Base-by-base conservation (phyloP, 2,113 vertebrate genomes). In the Nanger granti region DNA sequence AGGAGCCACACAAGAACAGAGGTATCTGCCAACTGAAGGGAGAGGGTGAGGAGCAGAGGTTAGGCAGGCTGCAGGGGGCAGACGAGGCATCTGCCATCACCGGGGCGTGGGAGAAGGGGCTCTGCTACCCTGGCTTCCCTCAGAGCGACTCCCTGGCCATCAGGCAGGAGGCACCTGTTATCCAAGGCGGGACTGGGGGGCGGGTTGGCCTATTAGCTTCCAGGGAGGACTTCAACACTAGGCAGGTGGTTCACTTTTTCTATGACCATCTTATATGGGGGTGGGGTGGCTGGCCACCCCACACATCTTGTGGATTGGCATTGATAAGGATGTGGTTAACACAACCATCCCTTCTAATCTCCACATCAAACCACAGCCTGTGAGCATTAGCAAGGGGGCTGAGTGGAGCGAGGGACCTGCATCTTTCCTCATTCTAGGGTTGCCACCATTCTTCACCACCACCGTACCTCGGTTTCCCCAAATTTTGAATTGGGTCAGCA, bases 261-360 rank as follows among this genome's bases (percentile, higher is more conserved):
- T 92, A 17, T n/a, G 84, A 92, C 84, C 28, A 20, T 47, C 9
- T 83, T 89, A 84, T 7, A 6, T n/a, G 2, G 37, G 17, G 0
- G 3, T 12, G 24, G 28, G 55, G 69, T n/a, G 82, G 79, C 69
- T n/a, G 49, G 52, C 64, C 41, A 64, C 91, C 47, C 79, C 64
- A 54, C 31, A 69, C 76, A 66, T 69, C 92, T 79, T 54, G 20
- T 1, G 17, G 62, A 62, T 59, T 55, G 88, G 93, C 79, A 73
- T 62, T 3, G 18, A 73, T 49, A 95, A 34, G 18, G 69, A 87
- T 73, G 83, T 80, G 73, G 97, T 97, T 93, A 66, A 96, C 22
- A 73, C 91, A 97, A 96, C 91, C 49, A 26, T 47, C 87, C 66
- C 60, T 86, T 66, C 57, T 93, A 55, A n/a, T 88, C 31, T 89